Conservation (phyloP, 2,888 invertebrate species). For the Thera britannica region DNA sequence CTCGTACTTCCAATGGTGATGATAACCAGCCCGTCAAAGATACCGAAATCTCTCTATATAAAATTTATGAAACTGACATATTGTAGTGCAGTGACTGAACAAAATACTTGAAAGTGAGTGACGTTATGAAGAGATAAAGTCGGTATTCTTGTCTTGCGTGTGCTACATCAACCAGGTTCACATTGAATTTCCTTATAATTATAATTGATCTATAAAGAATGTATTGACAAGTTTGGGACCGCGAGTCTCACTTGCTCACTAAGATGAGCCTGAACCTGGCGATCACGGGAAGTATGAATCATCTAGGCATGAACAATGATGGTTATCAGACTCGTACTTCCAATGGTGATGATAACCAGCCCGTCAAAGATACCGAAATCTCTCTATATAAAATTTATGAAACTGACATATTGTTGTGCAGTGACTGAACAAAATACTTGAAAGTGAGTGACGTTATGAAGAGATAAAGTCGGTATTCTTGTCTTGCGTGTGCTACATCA, state of each 20-base stretch:
- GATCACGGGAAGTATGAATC: conserved; percentile 75
- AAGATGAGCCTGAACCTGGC: conserved; percentile 92
- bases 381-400: conserved; percentile 93
- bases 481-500: neutral
- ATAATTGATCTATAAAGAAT: neutral
- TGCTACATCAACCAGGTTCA: neutral
- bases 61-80: conserved; percentile 97
- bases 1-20: conserved; percentile 3
- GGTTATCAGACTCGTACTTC: conserved; percentile 11
- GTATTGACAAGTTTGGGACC: neutral
- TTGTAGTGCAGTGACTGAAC: conserved; percentile 79
- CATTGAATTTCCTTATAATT: neutral
- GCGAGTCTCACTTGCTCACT: conserved; percentile 93
- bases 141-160: neutral
- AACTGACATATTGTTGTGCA: conserved; percentile 93
- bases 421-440: neutral
- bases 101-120: neutral
- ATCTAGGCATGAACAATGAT: conserved; percentile 40
- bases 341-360: conserved; percentile 22
- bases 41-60: conserved; percentile 85
- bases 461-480: neutral
- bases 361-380: conserved; percentile 53
- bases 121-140: neutral
- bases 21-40: conserved; percentile 42
- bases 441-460: neutral